Evolutionary conservation across 2,888 invertebrate species (phyloP), one percentile per base, ranked within the genome.

Genomic region (Chrysotoxum bicinctum): DNA sequence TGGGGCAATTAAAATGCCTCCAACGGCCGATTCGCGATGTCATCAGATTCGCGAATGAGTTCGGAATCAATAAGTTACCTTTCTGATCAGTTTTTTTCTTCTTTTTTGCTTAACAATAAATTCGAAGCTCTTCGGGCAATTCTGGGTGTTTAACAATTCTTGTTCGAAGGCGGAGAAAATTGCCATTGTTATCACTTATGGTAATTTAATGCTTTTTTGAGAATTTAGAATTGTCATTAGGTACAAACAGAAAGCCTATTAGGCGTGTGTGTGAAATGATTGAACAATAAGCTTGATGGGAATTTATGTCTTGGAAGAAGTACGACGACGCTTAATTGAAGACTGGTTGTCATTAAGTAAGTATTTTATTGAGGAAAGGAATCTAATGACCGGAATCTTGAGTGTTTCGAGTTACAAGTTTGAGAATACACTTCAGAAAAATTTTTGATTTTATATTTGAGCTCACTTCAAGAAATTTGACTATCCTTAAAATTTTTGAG

Each of bases 61-160:
- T 77, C 10, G 8, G 82, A 82, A 77, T 82, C 73, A 43, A 72
- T 82, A 82, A 82, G 82, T 60, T 50, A 21, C 21, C 21, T 40
- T 3, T 16, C n/a, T 40, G n/a, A 5, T 37, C 3, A 8, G 10
- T 26, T 37, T 30, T 26, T 30, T 32, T 14, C 5, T n/a, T 26
- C 16, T 26, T 19, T 43, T 30, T 14, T 0, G 7, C 3, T 14
- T 23, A 14, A 7, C 6, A 12, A 54, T 16, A 12, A 16, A 37
- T 48, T 60, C 23, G 45, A 45, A 54, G 14, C 16, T 32, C 5
- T 19, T 69, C 19, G 54, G 54, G 3, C 23, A n/a, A 10, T 21
- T 14, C 16, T 37, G 58, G 7, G 12, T 70, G 40, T n/a, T 40
- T 40, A n/a, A 37, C 10, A 40, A 40, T 40, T 54, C 37, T 68